Percentiles rank a stretch among this genome's conserved stretches.
phyloP scores from a whole-genome alignment of 2,888 invertebrate species.

The Ephialtes manifestator region DNA sequence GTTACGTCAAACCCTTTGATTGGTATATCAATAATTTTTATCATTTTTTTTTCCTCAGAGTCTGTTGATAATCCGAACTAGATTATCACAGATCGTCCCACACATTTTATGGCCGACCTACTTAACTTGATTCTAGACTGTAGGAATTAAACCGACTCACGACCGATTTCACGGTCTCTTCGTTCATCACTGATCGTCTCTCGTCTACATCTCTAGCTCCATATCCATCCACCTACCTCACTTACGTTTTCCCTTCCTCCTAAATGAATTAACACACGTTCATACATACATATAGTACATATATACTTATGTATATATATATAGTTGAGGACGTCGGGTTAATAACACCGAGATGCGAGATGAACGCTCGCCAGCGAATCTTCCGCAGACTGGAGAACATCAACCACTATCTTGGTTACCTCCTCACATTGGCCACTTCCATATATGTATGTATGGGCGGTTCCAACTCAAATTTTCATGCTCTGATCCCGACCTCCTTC shows the following conservation, averaged over 20 bases:
- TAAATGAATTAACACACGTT: constrained; percentile 46
- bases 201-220: constrained; percentile 22
- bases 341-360: constrained; percentile 51
- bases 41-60: too few species aligned
- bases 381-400: constrained; percentile 31
- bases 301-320: constrained; percentile 30
- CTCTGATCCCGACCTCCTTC: too few species aligned
- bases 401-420: constrained; percentile 48
- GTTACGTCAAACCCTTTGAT: too few species aligned
- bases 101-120: constrained; percentile 45
- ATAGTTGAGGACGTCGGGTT: constrained; percentile 54
- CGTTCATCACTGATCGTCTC: constrained; percentile 48
- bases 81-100: neutral
- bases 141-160: constrained; percentile 73
- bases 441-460: neutral
- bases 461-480: too few species aligned
- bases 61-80: too few species aligned
- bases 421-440: constrained; percentile 10
- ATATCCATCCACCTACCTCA: constrained; percentile 28
- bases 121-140: constrained; percentile 66
- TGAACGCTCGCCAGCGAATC: constrained; percentile 20
- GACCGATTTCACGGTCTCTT: constrained; percentile 78
- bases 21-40: too few species aligned
- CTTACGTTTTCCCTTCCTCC: constrained; percentile 33
- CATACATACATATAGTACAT: neutral